Base-by-base conservation (phyloP, 2,888 invertebrate genomes). In the Pecten maximus region DNA sequence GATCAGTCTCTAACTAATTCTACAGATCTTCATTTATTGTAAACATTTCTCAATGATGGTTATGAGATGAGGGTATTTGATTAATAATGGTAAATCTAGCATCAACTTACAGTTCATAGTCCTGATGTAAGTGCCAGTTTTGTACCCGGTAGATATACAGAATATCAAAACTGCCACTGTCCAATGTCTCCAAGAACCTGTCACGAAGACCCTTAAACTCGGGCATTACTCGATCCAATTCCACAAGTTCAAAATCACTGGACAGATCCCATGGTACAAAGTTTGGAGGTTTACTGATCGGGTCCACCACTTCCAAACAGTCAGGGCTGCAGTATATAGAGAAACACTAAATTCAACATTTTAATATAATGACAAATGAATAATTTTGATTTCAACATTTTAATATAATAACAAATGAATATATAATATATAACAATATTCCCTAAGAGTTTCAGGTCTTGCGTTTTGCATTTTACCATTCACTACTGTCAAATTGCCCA, bases 91-190 rank as follows among this genome's bases (percentile, higher is more conserved):
- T n/a, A 44, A 44, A 44, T 12, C 44, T 44, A 10, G 12, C 8
- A 10, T 44, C 6, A 10, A 74, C 93, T 89, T 89, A 94, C 94
- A 90, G 90, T 40, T 88, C 60, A 89, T 94, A 93, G 40, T 90
- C 92, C 88, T 90, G 91, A 92, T 93, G 93, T n/a, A 94, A 74
- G 4, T 87, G 74, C 12, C 92, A 91, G 89, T 93, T 94, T 90
- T 94, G 93, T n/a, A 94, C 91, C 40, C 92, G 90, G 50, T 90
- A 93, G 23, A 93, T 44, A 12, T 44, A 28, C 6, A 88, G 87
- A 86, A 93, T 90, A 4, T 54, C 12, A 50, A 88, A 91, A 8
- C 87, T 40, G 6, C 16, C 40, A 39, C 74, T 40, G 3, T 19
- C 40, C 87, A 92, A n/a, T 16, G 91, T 88, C 16, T 40, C 40